phyloP scores from a whole-genome alignment of 2,113 vertebrate genomes.

The Calyptommatus sinebrachiatus region DNA sequence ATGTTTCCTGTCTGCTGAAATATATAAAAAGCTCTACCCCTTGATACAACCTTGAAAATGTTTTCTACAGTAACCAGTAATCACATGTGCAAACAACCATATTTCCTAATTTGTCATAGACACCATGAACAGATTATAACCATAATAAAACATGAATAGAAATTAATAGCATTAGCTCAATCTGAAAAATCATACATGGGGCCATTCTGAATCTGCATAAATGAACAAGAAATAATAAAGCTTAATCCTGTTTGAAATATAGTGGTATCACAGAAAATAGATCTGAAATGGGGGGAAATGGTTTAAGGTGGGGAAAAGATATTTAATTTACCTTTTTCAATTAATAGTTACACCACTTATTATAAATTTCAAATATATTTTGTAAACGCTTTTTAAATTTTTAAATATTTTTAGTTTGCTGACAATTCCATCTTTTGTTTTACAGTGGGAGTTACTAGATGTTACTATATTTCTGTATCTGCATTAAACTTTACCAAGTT shows the following conservation, averaged over 20 bases:
- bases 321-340: not conserved
- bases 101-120: not conserved
- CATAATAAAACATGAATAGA: not conserved
- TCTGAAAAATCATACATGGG: not conserved
- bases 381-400: not conserved
- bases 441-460: not conserved
- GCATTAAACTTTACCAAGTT: constrained; percentile 28
- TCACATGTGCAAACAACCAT: not conserved
- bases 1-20: not conserved
- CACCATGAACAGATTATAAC: not conserved
- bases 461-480: not conserved
- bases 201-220: not conserved
- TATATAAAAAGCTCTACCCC: not conserved
- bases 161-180: not conserved
- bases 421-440: not conserved
- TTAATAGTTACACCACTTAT: too few relatives aligned
- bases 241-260: not conserved
- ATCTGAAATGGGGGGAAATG: not conserved
- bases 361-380: not conserved
- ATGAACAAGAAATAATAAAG: not conserved
- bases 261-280: not conserved
- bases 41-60: not conserved
- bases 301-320: not conserved
- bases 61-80: not conserved
- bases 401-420: too few relatives aligned